Conservation (phyloP, 1,140 invertebrate genomes). For the Brachionus paranguensis region DNA sequence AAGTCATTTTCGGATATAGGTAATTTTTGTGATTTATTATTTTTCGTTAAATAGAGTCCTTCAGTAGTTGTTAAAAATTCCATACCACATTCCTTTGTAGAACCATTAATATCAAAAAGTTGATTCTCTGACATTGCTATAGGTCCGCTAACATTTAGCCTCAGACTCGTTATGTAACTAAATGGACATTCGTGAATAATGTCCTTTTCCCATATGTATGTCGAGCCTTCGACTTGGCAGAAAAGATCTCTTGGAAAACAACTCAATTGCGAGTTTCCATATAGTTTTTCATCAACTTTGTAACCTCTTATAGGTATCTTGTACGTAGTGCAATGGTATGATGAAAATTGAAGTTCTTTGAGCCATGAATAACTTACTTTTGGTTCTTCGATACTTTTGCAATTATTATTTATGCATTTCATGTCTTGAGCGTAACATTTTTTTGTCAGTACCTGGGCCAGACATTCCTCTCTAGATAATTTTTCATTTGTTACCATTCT, state of each 20-base stretch:
- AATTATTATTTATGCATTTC: neutral
- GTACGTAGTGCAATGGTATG: neutral
- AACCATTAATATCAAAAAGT: neutral
- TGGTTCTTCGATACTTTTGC: neutral
- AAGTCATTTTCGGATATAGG: neutral
- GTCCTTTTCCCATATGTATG: neutral
- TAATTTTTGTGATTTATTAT: neutral
- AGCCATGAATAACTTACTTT: neutral
- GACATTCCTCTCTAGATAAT: neutral
- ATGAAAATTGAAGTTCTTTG: constrained; percentile 6
- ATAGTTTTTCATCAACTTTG: neutral
- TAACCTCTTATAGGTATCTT: neutral
- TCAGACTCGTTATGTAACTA: neutral
- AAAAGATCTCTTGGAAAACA: neutral
- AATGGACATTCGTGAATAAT: constrained; percentile 20
- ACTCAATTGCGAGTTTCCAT: neutral
- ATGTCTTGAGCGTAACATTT: neutral
- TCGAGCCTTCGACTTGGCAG: neutral
- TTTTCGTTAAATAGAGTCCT: neutral
- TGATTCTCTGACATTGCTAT: neutral
- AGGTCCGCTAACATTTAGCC: neutral
- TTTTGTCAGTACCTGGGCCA: neutral
- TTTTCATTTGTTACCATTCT: neutral
- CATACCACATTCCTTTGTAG: neutral
- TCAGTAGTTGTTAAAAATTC: neutral